These are phyloP conservation scores for Cryptus viduatorius DNA, from an alignment of 2,888 invertebrate species.

Conservation along the genomic window DNA sequence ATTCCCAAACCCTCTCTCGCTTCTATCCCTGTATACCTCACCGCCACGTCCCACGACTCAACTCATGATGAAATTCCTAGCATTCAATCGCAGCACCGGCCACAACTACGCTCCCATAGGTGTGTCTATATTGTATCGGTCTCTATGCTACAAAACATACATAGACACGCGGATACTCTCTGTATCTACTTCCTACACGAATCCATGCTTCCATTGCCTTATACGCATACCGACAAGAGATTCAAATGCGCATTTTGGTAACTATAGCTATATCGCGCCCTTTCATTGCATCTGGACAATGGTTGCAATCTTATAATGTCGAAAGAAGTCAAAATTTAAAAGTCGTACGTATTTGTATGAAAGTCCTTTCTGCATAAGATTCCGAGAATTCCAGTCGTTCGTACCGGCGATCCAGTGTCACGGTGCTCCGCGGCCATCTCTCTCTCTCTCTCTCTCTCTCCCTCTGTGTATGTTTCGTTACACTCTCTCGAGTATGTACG, in stretches of 20 bases:
- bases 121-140: constrained; percentile 74
- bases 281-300: neutral
- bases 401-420: constrained; percentile 9
- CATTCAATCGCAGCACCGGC: constrained; percentile 84
- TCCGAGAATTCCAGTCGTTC: constrained; percentile 6
- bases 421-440: neutral
- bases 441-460: too few relatives aligned
- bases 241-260: constrained; percentile 10
- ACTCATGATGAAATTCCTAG: constrained; percentile 85
- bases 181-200: constrained; percentile 1
- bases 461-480: constrained; percentile 56
- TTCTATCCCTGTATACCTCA: constrained; percentile 73
- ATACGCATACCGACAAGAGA: constrained; percentile 42
- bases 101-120: constrained; percentile 77
- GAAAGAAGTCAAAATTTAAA: neutral
- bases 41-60: constrained; percentile 84
- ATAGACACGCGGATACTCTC: constrained; percentile 43
- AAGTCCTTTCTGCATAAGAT: constrained; percentile 17
- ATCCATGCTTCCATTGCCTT: neutral
- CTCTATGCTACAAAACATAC: constrained; percentile 70
- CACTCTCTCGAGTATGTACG: constrained; percentile 21
- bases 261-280: neutral
- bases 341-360: constrained; percentile 7
- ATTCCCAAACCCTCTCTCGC: constrained; percentile 59
- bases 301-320: neutral